These are phyloP conservation scores for Bombus sylvicola DNA, from an alignment of 1,140 invertebrate species.

Conservation along the genomic window DNA sequence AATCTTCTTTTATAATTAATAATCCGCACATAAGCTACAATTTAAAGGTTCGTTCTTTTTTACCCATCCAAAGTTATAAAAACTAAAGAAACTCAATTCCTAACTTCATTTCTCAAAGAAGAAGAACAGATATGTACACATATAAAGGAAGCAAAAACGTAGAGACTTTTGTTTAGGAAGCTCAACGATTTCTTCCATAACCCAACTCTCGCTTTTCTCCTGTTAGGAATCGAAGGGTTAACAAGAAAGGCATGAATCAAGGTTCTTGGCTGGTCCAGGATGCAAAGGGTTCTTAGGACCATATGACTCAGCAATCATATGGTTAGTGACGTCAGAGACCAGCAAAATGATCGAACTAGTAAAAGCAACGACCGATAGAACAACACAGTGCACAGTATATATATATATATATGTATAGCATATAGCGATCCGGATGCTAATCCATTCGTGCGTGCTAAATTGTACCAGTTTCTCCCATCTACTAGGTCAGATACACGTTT, in stretches of 20 bases:
- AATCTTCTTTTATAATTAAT: not conserved
- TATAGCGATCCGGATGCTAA: constrained; percentile 5
- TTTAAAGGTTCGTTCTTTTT: constrained; percentile 18
- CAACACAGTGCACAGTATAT: too few relatives aligned
- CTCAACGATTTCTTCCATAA: not conserved
- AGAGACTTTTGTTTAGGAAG: not conserved
- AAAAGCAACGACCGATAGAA: constrained; percentile 18
- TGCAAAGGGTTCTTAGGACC: constrained; percentile 20
- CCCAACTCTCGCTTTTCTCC: not conserved
- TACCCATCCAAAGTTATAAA: constrained; percentile 7
- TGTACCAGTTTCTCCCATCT: constrained; percentile 15
- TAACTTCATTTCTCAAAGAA: not conserved
- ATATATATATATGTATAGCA: too few relatives aligned
- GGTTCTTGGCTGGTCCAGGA: not conserved
- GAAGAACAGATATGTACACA: not conserved
- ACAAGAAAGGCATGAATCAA: not conserved
- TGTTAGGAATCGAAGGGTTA: not conserved
- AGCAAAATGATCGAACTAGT: constrained; percentile 28
- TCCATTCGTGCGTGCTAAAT: not conserved
- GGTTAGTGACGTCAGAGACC: constrained; percentile 26
- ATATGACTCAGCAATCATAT: constrained; percentile 30
- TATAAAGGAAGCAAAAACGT: not conserved
- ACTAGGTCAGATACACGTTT: not conserved
- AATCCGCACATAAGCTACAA: not conserved
- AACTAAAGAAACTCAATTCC: not conserved